Conservation (phyloP, 2,113 vertebrate genomes). For the Vimba vimba region DNA sequence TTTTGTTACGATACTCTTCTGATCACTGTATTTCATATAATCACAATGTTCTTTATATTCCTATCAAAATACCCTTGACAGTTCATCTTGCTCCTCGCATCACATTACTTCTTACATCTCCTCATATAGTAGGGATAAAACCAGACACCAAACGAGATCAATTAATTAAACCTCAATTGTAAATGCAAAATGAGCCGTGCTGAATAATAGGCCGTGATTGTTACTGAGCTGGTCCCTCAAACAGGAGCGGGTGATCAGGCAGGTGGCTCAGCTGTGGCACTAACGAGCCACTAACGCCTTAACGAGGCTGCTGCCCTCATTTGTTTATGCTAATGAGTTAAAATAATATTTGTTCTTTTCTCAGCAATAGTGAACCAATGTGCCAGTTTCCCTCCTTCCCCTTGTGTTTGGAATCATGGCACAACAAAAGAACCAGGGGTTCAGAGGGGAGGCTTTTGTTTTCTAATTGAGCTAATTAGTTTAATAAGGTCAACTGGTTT, state of each 20-base stretch:
- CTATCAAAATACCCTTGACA: neutral
- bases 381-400: conserved; percentile 66
- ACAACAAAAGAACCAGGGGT: conserved; percentile 45
- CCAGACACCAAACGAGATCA: conserved; percentile 53
- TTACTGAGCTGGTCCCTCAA: conserved; percentile 41
- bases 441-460: conserved; percentile 59
- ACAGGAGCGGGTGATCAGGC: conserved; percentile 73
- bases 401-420: conserved; percentile 53
- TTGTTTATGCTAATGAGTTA: conserved; percentile 83
- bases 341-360: conserved; percentile 77
- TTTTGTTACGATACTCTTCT: neutral
- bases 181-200: conserved; percentile 77
- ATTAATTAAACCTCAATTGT: conserved; percentile 82
- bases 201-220: conserved; percentile 38
- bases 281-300: conserved; percentile 78
- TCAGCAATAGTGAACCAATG: conserved; percentile 66
- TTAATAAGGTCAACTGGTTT: conserved; percentile 72
- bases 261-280: conserved; percentile 74
- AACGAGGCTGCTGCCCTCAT: conserved; percentile 80
- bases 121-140: neutral
- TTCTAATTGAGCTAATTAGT: conserved; percentile 62
- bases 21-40: neutral
- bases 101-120: conserved; percentile 9
- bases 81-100: neutral
- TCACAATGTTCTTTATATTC: neutral